These are phyloP conservation scores for Halcyon leucocephala DNA, from an alignment of 2,797 vertebrate species.

Conservation along the genomic window DNA sequence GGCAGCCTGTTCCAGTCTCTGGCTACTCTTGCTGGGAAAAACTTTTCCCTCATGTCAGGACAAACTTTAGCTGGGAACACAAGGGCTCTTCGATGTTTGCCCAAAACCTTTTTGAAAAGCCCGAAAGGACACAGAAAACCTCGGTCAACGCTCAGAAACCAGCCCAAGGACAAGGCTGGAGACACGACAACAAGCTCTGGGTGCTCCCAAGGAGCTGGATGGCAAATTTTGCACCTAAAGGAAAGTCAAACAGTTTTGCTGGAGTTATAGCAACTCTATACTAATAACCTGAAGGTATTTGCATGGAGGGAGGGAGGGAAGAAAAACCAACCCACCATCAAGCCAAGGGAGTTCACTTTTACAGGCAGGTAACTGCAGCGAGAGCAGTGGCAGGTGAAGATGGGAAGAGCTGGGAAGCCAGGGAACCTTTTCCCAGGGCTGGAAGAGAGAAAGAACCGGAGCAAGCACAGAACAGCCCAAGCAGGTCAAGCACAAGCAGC, in stretches of 20 bases:
- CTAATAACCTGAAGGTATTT: background rate
- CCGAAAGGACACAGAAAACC: background rate
- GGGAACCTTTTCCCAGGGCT: background rate
- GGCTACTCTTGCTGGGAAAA: no score
- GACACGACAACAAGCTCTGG: fast-evolving
- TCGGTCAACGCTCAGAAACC: background rate
- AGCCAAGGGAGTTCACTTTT: background rate
- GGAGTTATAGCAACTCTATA: no score
- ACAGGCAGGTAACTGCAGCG: fast-evolving
- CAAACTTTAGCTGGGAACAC: background rate
- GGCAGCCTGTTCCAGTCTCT: no score
- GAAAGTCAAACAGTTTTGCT: background rate
- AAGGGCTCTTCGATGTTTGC: background rate
- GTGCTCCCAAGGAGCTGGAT: background rate
- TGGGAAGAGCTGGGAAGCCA: background rate
- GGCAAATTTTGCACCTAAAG: background rate
- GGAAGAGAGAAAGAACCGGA: background rate
- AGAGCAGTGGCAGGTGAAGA: fast-evolving
- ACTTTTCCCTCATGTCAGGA: background rate
- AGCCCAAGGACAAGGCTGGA: background rate
- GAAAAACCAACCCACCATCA: background rate
- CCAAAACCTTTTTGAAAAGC: background rate
- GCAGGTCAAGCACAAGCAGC: background rate
- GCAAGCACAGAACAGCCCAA: background rate
- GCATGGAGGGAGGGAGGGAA: fast-evolving